A percentile compares a stretch with the other conserved stretches of the same genome.
These are phyloP conservation scores for Pelochelys cantorii DNA, from an alignment of 2,797 vertebrate species.

Conservation along the genomic window DNA sequence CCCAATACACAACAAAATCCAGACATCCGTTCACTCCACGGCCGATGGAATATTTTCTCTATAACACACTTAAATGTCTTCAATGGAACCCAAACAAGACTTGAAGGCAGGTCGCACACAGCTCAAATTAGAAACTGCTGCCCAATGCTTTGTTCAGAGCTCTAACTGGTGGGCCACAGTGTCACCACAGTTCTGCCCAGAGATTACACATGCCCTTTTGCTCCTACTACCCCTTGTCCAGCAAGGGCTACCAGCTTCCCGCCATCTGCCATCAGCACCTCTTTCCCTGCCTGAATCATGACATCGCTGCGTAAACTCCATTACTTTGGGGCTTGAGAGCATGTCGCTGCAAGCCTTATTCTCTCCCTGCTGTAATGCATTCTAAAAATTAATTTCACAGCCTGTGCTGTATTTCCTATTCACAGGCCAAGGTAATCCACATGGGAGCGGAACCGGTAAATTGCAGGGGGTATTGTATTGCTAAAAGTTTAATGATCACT, in stretches of 20 bases:
- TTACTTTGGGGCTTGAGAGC: background rate
- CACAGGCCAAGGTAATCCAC: background rate
- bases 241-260: background rate
- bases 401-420: background rate
- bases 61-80: accelerated
- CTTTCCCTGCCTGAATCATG: accelerated
- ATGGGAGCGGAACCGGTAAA: background rate
- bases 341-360: background rate
- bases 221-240: accelerated
- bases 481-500: conserved; percentile 21
- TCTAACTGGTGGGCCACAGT: background rate
- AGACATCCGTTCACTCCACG: background rate
- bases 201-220: no score
- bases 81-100: accelerated
- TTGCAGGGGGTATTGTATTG: background rate
- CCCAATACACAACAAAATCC: no score
- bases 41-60: background rate
- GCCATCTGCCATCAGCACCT: accelerated
- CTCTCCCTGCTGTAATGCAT: background rate
- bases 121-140: no score
- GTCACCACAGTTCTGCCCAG: background rate
- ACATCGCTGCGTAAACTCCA: background rate
- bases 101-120: background rate
- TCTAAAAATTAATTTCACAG: background rate
- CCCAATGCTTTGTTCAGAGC: background rate